These are phyloP conservation scores for Acronicta aceris DNA, from an alignment of 2,888 invertebrate genomes.

Conservation along the genomic window DNA sequence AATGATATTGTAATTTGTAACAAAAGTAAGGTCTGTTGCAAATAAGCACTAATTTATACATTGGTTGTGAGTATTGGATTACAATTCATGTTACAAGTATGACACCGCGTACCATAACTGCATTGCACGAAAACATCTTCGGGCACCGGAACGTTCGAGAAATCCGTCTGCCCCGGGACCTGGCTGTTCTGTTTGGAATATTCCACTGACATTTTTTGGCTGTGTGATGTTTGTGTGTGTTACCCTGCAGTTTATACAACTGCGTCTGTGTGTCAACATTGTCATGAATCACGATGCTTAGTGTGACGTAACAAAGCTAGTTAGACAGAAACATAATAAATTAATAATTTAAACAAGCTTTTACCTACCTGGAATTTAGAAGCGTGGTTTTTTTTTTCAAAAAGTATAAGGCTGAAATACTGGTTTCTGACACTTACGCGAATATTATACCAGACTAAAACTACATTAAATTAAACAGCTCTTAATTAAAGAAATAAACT, in stretches of 20 bases:
- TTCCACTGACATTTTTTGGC: slow-evolving; percentile 79
- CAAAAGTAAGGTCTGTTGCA: slow-evolving; percentile 41
- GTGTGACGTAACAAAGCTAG: slow-evolving; percentile 7
- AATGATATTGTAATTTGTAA: slow-evolving; percentile 33
- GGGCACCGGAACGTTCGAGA: slow-evolving; percentile 76
- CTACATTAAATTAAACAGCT: no score
- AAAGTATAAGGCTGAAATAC: no score
- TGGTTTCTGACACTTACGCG: no score
- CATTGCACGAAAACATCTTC: slow-evolving; percentile 40
- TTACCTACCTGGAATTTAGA: neutral
- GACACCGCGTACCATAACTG: slow-evolving; percentile 31
- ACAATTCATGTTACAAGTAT: slow-evolving; percentile 17
- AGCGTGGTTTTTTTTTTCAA: neutral
- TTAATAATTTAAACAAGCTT: neutral
- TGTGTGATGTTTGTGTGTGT: slow-evolving; percentile 57
- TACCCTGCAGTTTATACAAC: slow-evolving; percentile 57
- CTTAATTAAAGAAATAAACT: no score
- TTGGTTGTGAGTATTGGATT: slow-evolving; percentile 23
- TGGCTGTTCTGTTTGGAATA: slow-evolving; percentile 69
- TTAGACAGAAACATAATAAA: neutral
- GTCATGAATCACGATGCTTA: slow-evolving; percentile 24
- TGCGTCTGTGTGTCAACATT: slow-evolving; percentile 57
- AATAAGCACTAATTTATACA: slow-evolving; percentile 23
- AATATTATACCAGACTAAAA: no score
- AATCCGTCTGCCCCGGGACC: slow-evolving; percentile 58